Evolutionary conservation across 2,888 invertebrate genomes (phyloP).

Genomic region (Bhutanitis thaidina): DNA sequence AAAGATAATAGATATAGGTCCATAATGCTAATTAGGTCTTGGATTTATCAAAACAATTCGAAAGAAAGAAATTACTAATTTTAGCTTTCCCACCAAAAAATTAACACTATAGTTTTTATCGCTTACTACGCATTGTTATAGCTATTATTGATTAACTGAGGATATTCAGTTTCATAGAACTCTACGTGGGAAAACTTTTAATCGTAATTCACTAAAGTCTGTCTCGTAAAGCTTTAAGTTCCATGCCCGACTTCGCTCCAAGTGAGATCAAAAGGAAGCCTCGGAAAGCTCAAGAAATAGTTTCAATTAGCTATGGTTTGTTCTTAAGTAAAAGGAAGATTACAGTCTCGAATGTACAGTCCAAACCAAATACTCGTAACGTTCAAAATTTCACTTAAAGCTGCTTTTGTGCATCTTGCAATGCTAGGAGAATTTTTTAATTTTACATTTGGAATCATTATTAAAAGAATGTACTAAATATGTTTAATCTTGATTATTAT

Average conservation of each 20-base stretch:
- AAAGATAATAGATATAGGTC: too few relatives aligned
- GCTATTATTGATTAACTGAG: background rate
- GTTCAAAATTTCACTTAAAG: background rate
- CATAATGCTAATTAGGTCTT: too few relatives aligned
- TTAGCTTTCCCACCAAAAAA: too few relatives aligned
- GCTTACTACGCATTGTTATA: too few relatives aligned
- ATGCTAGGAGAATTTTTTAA: too few relatives aligned
- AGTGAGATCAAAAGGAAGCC: conserved; percentile 39
- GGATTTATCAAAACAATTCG: too few relatives aligned
- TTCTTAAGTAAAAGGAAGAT: conserved; percentile 31
- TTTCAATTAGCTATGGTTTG: conserved; percentile 44
- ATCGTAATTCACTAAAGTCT: conserved; percentile 21
- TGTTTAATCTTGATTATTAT: too few relatives aligned
- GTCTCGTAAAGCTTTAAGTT: conserved; percentile 21
- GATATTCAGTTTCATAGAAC: conserved; percentile 12
- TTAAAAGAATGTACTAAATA: too few relatives aligned
- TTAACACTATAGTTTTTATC: too few relatives aligned
- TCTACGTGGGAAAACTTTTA: conserved; percentile 20
- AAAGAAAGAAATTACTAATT: too few relatives aligned
- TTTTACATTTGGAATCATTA: too few relatives aligned
- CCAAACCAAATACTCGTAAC: conserved; percentile 7
- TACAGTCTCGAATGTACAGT: conserved; percentile 21
- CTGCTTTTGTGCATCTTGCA: background rate
- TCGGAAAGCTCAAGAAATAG: conserved; percentile 40
- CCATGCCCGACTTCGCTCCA: conserved; percentile 12